Evolutionary conservation across 2,888 invertebrate genomes (phyloP).

Genomic region (Drosophila pseudotalamancana): DNA sequence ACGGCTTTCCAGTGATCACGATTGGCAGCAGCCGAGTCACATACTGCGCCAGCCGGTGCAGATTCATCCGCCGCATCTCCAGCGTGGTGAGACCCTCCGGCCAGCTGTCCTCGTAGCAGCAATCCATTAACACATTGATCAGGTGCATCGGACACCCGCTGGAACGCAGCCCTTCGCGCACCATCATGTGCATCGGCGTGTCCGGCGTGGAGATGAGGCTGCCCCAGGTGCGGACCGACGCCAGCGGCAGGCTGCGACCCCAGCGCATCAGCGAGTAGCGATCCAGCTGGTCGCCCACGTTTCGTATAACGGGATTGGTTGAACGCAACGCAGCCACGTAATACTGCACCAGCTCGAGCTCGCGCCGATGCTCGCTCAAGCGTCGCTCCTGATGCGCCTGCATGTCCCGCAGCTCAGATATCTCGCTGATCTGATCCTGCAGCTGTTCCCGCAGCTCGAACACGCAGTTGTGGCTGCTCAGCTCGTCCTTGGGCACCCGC

Average conservation of each 20-base stretch:
- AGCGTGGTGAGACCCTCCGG: slow-evolving; percentile 49
- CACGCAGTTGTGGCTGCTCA: slow-evolving; percentile 49
- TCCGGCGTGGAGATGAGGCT: slow-evolving; percentile 59
- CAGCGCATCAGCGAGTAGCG: slow-evolving; percentile 56
- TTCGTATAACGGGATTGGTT: slow-evolving; percentile 47
- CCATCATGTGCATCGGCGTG: slow-evolving; percentile 36
- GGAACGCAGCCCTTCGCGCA: slow-evolving; percentile 41
- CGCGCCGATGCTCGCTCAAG: slow-evolving; percentile 39
- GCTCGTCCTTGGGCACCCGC: slow-evolving; percentile 57
- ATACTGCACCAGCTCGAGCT: slow-evolving; percentile 56
- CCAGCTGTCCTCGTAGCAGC: slow-evolving; percentile 57
- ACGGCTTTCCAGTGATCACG: slow-evolving; percentile 36
- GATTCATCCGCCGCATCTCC: slow-evolving; percentile 45
- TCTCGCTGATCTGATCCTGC: slow-evolving; percentile 15
- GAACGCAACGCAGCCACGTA: slow-evolving; percentile 48
- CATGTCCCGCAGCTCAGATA: slow-evolving; percentile 25
- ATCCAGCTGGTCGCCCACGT: slow-evolving; percentile 55
- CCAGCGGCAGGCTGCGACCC: slow-evolving; percentile 38
- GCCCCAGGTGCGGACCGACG: slow-evolving; percentile 49
- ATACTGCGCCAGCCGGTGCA: slow-evolving; percentile 33
- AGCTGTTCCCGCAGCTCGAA: slow-evolving; percentile 38
- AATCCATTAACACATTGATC: slow-evolving; percentile 39
- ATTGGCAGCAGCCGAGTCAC: slow-evolving; percentile 42
- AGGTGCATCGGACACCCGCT: slow-evolving; percentile 54
- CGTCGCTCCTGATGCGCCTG: slow-evolving; percentile 32